phyloP scores from a whole-genome alignment of 2,888 invertebrate species.

The Drosophila bunnanda region DNA sequence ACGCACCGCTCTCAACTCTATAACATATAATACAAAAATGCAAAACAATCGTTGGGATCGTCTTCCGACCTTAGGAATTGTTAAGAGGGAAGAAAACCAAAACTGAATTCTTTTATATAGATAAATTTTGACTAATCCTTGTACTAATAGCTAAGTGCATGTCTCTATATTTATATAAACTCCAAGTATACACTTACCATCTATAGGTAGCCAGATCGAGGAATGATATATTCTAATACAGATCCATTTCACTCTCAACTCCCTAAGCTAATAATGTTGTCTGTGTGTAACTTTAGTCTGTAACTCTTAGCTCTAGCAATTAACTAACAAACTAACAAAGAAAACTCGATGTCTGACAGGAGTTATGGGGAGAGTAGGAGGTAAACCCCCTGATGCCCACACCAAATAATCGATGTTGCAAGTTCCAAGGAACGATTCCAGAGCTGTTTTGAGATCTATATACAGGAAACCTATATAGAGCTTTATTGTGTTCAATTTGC shows the following conservation, averaged over 20 bases:
- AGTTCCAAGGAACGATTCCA: slow-evolving; percentile 3
- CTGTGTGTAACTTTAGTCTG: slow-evolving; percentile 9
- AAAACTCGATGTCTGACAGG: too few species aligned
- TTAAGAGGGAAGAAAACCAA: slow-evolving; percentile 18
- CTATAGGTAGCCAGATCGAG: neutral
- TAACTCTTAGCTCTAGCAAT: slow-evolving; percentile 20
- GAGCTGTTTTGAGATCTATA: slow-evolving; percentile 32
- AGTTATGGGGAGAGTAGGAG: neutral
- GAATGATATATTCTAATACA: neutral
- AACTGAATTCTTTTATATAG: slow-evolving; percentile 46
- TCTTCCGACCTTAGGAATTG: slow-evolving; percentile 54
- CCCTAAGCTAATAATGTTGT: slow-evolving; percentile 10
- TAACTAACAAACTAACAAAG: slow-evolving; percentile 8
- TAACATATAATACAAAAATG: slow-evolving; percentile 38
- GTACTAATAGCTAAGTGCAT: slow-evolving; percentile 37
- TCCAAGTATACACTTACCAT: slow-evolving; percentile 28
- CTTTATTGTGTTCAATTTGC: slow-evolving; percentile 74
- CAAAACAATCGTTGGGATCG: slow-evolving; percentile 67
- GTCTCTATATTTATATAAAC: slow-evolving; percentile 48
- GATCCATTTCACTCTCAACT: neutral
- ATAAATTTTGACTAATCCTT: slow-evolving; percentile 46
- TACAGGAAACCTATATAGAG: slow-evolving; percentile 58
- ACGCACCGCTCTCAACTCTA: slow-evolving; percentile 6
- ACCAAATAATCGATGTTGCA: neutral
- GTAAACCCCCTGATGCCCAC: neutral